These are phyloP conservation scores for Diploptera punctata DNA, from an alignment of 2,888 invertebrate genomes.

Conservation along the genomic window DNA sequence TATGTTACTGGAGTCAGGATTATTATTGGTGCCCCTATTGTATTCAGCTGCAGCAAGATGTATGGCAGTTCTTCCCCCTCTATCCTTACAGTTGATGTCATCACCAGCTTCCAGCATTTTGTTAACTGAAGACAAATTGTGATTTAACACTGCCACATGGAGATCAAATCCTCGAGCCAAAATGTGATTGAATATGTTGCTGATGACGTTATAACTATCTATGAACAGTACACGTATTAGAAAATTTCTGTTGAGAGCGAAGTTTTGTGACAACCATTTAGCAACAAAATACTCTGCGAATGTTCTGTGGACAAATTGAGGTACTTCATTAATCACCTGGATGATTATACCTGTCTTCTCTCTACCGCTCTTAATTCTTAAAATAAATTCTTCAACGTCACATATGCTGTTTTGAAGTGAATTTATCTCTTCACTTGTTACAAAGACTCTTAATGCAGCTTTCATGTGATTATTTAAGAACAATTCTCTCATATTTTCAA, in stretches of 20 bases:
- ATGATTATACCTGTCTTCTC: slow-evolving; percentile 33
- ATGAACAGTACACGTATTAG: slow-evolving; percentile 22
- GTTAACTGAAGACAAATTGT: neutral
- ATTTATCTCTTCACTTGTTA: neutral
- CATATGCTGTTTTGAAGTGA: neutral
- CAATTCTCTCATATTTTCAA: too few relatives aligned
- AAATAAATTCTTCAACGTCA: neutral
- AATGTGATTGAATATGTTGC: slow-evolving; percentile 27
- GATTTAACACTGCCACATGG: slow-evolving; percentile 13
- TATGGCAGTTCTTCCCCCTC: slow-evolving; percentile 19
- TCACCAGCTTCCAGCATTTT: neutral
- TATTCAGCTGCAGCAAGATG: slow-evolving; percentile 14
- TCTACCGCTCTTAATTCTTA: slow-evolving; percentile 11
- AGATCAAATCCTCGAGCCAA: slow-evolving; percentile 24
- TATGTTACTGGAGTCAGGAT: neutral
- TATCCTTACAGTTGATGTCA: neutral
- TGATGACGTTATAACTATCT: slow-evolving; percentile 17
- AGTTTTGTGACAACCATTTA: slow-evolving; percentile 30
- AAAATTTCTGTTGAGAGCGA: slow-evolving; percentile 9
- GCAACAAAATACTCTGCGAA: slow-evolving; percentile 38
- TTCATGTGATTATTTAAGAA: too few relatives aligned
- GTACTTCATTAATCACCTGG: slow-evolving; percentile 16
- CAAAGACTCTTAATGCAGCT: neutral
- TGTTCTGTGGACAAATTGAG: slow-evolving; percentile 35
- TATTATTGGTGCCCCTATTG: neutral